These are phyloP conservation scores for Criorhina ranunculi DNA, from an alignment of 2,888 invertebrate genomes.

Conservation along the genomic window DNA sequence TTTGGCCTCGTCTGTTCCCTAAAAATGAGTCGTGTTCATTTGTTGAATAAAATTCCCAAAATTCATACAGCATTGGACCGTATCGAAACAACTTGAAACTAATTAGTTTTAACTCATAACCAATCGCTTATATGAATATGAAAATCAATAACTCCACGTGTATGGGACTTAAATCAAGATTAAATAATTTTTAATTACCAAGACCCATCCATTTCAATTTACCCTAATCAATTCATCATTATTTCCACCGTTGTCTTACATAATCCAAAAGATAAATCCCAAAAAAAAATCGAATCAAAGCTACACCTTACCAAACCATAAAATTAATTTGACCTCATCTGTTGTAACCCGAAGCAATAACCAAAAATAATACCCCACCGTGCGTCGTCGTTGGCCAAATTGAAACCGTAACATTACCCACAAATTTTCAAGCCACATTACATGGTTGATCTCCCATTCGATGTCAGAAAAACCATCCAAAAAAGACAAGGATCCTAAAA, in stretches of 20 bases:
- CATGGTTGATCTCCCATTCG: slow-evolving; percentile 31
- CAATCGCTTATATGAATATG: not conserved
- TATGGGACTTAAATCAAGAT: slow-evolving; percentile 11
- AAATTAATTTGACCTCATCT: slow-evolving; percentile 27
- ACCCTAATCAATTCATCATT: slow-evolving; percentile 41
- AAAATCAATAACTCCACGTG: not conserved
- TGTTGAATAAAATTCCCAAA: too few relatives aligned
- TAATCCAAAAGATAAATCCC: slow-evolving; percentile 19
- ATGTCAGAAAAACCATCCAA: slow-evolving; percentile 5
- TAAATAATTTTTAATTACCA: slow-evolving; percentile 36
- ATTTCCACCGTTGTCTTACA: slow-evolving; percentile 26
- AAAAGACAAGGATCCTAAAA: not conserved
- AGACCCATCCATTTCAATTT: slow-evolving; percentile 37
- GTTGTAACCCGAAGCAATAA: slow-evolving; percentile 6
- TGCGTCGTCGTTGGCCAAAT: slow-evolving; percentile 6
- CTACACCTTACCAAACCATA: slow-evolving; percentile 5
- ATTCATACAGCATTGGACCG: too few relatives aligned
- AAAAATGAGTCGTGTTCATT: too few relatives aligned
- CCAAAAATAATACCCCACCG: not conserved
- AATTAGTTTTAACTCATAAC: slow-evolving; percentile 1
- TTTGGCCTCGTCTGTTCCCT: too few relatives aligned
- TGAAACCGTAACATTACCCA: slow-evolving; percentile 31
- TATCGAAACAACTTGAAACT: not conserved
- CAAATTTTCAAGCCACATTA: slow-evolving; percentile 10
- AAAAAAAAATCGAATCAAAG: not conserved